Conservation (phyloP, 2,797 vertebrate genomes). For the Balearica regulorum region DNA sequence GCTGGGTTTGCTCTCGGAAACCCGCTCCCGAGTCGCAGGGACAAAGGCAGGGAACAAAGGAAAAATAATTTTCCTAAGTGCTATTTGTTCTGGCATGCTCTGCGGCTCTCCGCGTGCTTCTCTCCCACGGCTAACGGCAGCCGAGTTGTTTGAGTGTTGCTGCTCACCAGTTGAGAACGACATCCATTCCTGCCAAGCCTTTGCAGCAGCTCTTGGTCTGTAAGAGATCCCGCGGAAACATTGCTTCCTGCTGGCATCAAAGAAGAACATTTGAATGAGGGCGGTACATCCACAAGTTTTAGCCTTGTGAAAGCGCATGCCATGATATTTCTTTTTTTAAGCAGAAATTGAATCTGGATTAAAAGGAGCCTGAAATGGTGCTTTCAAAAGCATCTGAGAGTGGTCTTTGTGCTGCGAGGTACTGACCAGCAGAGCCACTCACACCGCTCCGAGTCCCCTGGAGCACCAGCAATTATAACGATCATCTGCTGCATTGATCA, state of each 20-base stretch:
- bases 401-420: accelerated
- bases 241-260: slow-evolving; percentile 55
- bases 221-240: neutral
- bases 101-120: neutral
- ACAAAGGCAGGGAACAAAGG: slow-evolving; percentile 46
- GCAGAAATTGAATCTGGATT: neutral
- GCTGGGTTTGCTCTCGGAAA: neutral
- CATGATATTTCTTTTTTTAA: neutral
- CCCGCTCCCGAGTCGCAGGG: neutral
- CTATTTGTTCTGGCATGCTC: slow-evolving; percentile 49
- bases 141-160: neutral
- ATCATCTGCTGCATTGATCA: neutral
- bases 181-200: slow-evolving; percentile 12
- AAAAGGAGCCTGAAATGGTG: neutral
- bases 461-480: neutral
- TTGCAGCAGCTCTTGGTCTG: neutral
- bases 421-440: neutral
- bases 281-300: neutral
- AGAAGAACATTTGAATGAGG: neutral
- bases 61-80: slow-evolving; percentile 13
- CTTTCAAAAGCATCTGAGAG: neutral
- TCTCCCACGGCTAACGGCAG: neutral
- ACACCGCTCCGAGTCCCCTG: neutral
- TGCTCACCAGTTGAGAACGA: neutral
- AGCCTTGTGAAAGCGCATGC: neutral